Evolutionary conservation across 2,797 vertebrate genomes (phyloP), one percentile per base, ranked within the genome.

Genomic region (Thalassophryne amazonica): DNA sequence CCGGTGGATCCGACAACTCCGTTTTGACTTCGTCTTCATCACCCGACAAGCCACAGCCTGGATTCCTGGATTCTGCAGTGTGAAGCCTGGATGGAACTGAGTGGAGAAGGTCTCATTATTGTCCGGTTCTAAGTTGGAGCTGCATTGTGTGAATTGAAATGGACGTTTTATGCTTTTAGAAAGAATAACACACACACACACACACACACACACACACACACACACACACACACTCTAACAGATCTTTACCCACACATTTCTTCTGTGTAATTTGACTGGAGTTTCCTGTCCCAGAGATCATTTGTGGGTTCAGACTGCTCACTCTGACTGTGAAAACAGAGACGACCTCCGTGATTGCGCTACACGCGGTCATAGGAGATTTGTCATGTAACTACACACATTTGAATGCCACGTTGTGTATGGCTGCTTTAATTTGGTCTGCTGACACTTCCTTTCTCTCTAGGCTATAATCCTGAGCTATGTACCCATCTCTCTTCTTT

Each of bases 321-420:
- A 0, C 21, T 22, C 31, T 4, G 43, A 22, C 5, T 12, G 13
- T 0, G 9, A 3, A 8, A 27, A 32, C 19, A 56, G 32, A 59
- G 10, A 13, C 3, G 32, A 30, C 52, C 13, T 19, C 19, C 19
- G 17, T 30, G 21, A 17, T 48, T 9, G 38, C 2, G 19, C 17
- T 21, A 28, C 38, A 54, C 22, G 10, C 3, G 20, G 74, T 76
- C 81, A 68, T 69, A 73, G 62, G 69, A 25, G 37, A 76, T 15
- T 5, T 9, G 50, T 14, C 25, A 54, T 52, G 59, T 36, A 61
- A 35, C 38, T 10, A 40, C 36, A 10, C 12, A 17, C 32, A 59
- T 77, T 37, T 43, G 25, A 46, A 73, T 66, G 47, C 69, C 29
- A 3, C 37, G 0, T 20, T 24, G 20, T 0, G 47, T 49, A 22